phyloP scores from a whole-genome alignment of 2,888 invertebrate genomes.

The Cephus spinipes region DNA sequence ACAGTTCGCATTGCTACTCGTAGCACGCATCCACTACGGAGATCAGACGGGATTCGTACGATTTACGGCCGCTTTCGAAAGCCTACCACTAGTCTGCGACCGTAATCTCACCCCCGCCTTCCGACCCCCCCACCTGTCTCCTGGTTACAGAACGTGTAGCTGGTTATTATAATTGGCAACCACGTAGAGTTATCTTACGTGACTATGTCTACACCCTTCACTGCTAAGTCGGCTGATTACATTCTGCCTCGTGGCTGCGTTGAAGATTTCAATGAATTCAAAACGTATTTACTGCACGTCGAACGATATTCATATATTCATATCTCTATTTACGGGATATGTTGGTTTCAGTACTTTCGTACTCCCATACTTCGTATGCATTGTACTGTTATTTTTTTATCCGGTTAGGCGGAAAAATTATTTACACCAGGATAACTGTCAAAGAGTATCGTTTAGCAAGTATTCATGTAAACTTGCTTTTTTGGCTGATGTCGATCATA shows the following conservation, averaged over 20 bases:
- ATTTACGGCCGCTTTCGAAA: conserved; percentile 6
- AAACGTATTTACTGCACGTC: neutral
- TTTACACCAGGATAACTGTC: neutral
- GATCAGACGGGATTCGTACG: conserved; percentile 7
- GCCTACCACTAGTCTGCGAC: conserved; percentile 4
- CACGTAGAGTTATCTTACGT: neutral
- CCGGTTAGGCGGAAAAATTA: neutral
- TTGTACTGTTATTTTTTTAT: neutral
- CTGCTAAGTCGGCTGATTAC: neutral
- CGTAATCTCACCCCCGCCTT: neutral
- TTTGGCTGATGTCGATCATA: neutral
- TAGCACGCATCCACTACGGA: conserved; percentile 9
- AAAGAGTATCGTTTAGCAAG: neutral
- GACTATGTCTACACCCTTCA: neutral
- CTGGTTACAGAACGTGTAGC: neutral
- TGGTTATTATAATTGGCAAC: neutral
- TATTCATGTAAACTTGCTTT: neutral
- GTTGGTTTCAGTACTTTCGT: neutral
- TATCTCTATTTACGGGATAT: neutral
- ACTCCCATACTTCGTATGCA: neutral
- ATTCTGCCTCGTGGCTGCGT: neutral
- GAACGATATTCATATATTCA: neutral
- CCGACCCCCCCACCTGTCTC: neutral
- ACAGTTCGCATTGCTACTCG: neutral
- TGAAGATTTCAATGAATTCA: neutral